Conservation (phyloP, 2,797 vertebrate species). For the Bradypodion ventrale region DNA sequence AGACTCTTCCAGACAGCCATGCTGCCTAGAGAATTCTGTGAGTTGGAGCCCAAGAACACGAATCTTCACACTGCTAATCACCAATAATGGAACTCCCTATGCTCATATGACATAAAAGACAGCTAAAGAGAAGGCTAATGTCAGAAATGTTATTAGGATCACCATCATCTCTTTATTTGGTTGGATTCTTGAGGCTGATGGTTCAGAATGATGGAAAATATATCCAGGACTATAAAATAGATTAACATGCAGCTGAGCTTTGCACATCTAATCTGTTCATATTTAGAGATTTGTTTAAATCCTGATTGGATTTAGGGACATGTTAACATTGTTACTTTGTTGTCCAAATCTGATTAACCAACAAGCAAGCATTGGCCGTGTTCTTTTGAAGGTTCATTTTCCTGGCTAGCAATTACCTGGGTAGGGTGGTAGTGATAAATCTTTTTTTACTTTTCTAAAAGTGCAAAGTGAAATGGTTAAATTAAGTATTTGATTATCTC, state of each 20-base stretch:
- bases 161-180: not conserved
- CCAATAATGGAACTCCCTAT: not conserved
- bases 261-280: constrained; percentile 36
- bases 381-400: constrained; percentile 22
- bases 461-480: not conserved
- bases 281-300: constrained; percentile 35
- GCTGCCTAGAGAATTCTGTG: too few relatives aligned
- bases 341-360: constrained; percentile 29
- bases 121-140: not conserved
- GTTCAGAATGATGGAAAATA: constrained; percentile 8
- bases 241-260: constrained; percentile 15
- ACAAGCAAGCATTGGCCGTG: not conserved
- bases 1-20: too few relatives aligned
- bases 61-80: not conserved
- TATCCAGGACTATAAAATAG: constrained; percentile 17
- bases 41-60: too few relatives aligned
- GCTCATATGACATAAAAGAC: too few relatives aligned
- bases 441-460: not conserved
- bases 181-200: not conserved
- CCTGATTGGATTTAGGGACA: constrained; percentile 48
- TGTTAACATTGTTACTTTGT: constrained; percentile 41
- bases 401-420: not conserved
- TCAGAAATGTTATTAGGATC: not conserved
- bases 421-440: not conserved
- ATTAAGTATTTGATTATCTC: not conserved